Percentiles rank a stretch among this genome's conserved stretches.
Conservation (phyloP, 2,113 vertebrate species). For the Laticauda laticaudata region DNA sequence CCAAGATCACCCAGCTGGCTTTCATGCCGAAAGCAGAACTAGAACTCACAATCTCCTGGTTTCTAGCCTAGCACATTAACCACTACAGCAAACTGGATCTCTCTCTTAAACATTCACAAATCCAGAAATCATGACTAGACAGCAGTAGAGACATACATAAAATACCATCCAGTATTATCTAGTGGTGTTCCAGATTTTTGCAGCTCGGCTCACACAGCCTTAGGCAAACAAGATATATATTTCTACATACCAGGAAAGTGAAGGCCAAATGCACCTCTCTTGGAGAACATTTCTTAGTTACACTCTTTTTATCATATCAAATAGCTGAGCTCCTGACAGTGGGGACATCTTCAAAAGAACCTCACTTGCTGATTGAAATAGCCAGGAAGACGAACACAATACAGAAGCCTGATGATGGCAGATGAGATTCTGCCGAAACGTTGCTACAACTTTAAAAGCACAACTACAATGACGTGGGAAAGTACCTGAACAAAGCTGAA, state of each 20-base stretch:
- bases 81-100: not conserved
- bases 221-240: not conserved
- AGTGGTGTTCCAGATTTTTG: not conserved
- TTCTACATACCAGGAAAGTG: not conserved
- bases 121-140: not conserved
- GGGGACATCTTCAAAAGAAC: not conserved
- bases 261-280: not conserved
- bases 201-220: not conserved
- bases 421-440: too few species aligned
- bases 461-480: too few species aligned
- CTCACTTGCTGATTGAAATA: not conserved
- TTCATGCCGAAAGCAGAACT: too few species aligned
- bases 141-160: not conserved
- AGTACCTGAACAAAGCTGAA: too few species aligned
- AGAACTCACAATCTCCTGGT: too few species aligned
- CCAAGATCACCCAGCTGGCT: too few species aligned
- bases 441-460: too few species aligned
- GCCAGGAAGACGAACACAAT: not conserved
- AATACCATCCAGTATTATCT: not conserved
- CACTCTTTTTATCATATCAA: not conserved
- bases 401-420: too few species aligned
- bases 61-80: too few species aligned
- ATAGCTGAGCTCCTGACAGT: not conserved
- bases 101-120: not conserved
- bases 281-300: not conserved